Percentiles rank a stretch among this genome's conserved stretches.
phyloP scores from a whole-genome alignment of 2,888 invertebrate species.

The Orgyia antiqua region DNA sequence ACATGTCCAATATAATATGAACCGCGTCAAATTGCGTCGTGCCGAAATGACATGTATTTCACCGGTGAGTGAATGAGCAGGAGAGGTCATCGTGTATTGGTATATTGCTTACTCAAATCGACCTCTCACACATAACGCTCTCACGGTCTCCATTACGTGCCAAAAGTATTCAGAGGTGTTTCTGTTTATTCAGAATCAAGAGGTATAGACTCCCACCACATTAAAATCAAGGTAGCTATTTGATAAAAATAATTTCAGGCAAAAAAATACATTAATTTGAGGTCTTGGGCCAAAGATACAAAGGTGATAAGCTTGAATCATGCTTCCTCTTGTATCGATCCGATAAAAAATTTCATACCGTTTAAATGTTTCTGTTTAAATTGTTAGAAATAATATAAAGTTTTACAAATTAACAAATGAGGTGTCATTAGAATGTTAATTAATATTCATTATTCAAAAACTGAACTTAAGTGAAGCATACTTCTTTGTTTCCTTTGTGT shows the following conservation, averaged over 20 bases:
- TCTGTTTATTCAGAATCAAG: neutral
- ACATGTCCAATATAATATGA: conserved; percentile 33
- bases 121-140: conserved; percentile 46
- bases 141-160: conserved; percentile 23
- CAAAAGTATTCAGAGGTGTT: neutral
- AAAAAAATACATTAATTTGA: too few relatives aligned
- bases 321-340: too few relatives aligned
- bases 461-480: too few relatives aligned
- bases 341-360: too few relatives aligned
- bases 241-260: conserved; percentile 19
- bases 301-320: too few relatives aligned
- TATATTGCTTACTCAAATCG: conserved; percentile 47
- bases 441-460: too few relatives aligned
- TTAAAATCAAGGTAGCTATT: neutral
- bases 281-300: too few relatives aligned
- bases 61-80: conserved; percentile 11
- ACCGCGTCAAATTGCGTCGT: conserved; percentile 21
- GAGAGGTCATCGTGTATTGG: conserved; percentile 32
- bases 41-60: conserved; percentile 4
- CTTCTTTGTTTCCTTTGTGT: too few relatives aligned
- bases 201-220: neutral
- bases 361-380: too few relatives aligned
- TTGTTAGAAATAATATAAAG: too few relatives aligned
- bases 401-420: too few relatives aligned
- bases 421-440: too few relatives aligned